phyloP scores from a whole-genome alignment of 2,797 vertebrate genomes.

The Chelonia mydas region DNA sequence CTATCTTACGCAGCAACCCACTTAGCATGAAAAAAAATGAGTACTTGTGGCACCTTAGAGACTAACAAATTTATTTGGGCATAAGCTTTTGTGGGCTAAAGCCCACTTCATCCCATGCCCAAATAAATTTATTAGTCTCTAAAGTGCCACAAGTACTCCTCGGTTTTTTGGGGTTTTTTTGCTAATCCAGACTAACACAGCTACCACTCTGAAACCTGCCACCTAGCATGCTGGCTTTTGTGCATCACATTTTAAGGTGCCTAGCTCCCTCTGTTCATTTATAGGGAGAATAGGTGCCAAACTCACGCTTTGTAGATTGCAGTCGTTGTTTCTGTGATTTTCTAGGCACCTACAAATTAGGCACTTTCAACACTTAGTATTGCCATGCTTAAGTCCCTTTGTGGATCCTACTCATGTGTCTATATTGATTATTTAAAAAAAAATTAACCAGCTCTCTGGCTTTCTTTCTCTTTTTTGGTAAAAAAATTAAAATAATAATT shows the following conservation, averaged over 20 bases:
- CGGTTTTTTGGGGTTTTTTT: no score
- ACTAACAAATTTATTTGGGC: no score
- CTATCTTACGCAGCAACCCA: not conserved
- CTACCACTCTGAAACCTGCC: no score
- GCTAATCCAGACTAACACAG: no score
- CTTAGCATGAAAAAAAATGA: not conserved
- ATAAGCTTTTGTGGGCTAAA: no score
- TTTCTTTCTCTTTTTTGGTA: not conserved
- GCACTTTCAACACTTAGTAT: not conserved
- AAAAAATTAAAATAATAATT: not conserved
- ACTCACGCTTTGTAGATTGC: not conserved
- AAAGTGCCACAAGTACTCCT: no score
- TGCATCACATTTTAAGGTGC: not conserved
- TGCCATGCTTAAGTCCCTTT: not conserved
- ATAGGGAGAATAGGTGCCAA: not conserved
- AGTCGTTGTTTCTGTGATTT: not conserved
- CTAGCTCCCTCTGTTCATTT: not conserved
- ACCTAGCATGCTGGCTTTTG: not conserved
- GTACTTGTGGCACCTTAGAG: no score
- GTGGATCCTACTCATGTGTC: not conserved
- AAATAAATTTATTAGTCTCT: no score
- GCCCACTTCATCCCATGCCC: no score
- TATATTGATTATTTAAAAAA: not conserved
- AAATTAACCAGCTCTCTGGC: not conserved
- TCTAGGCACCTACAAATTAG: not conserved